Evolutionary conservation across 2,113 vertebrate genomes (phyloP), one percentile per base, ranked within the genome.

Genomic region (Thalassoma bifasciatum): DNA sequence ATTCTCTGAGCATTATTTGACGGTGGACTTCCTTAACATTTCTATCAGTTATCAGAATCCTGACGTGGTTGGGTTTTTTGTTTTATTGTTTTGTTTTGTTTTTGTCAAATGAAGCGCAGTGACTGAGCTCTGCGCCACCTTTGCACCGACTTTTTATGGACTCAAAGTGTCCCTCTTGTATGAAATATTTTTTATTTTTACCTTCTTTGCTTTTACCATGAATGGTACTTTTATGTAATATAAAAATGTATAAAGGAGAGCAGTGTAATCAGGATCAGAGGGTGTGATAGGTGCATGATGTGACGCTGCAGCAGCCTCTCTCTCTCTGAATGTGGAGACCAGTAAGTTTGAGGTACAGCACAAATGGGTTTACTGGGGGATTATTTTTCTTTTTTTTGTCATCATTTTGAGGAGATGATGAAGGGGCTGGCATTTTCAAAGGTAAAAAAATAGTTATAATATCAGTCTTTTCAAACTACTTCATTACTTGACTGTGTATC

Each of bases 211-310:
- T 78, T 30, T 88, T 77, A 40, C 60, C 47, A 56, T 49, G 79
- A 84, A 80, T 75, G 92, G 93, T 94, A 93, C 92, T 79, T 75
- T 59, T 80, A 30, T 81, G 80, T 84, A 83, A 81, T 71, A 82
- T 83, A 72, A 84, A 77, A 40, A 36, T 44, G 0, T 46, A 19
- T 6, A 65, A 65, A 72, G 10, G 14, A 69, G 64, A 65, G 50
- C 54, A 51, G 74, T 54, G 24, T 6, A 62, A 64, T 36, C 5
- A n/a, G 38, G 51, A 66, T 57, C 51, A 30, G 34, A 66, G 36
- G 9, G 68, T 49, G 13, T 22, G 56, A 22, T 34, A 5, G 59
- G n/a, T 74, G 66, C 58, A 42, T 54, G 34, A 42, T 54, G 34
- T 19, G 69, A 66, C 47, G 61, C 83, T 75, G 77, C 79, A 68